phyloP scores from a whole-genome alignment of 2,113 vertebrate species.

The Furnarius figulus region DNA sequence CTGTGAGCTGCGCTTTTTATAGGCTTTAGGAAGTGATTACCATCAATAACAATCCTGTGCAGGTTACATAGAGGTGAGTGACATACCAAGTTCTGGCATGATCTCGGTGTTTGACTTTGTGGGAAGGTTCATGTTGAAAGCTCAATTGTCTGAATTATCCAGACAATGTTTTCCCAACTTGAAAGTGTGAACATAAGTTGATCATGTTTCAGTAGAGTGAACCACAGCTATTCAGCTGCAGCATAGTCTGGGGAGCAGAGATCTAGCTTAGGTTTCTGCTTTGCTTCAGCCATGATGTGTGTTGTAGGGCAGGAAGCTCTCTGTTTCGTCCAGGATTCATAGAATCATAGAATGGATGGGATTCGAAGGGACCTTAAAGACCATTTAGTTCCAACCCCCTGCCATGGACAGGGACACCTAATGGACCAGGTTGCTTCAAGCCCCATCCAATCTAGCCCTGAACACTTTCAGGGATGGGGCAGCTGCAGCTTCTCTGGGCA shows the following conservation, averaged over 20 bases:
- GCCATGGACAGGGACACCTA: not conserved
- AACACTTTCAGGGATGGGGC: not conserved
- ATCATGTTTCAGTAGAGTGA: not conserved
- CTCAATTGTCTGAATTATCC: not conserved
- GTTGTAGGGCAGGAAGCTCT: not conserved
- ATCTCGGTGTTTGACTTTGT: not conserved
- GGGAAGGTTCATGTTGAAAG: not conserved
- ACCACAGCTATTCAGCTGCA: not conserved
- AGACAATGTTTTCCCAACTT: not conserved
- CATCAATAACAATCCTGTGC: accelerated
- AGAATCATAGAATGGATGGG: not conserved
- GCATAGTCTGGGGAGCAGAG: not conserved
- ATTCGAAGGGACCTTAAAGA: not conserved
- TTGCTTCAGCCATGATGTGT: not conserved
- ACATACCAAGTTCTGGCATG: not conserved
- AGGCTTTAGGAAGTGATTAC: not conserved
- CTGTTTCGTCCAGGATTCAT: not conserved
- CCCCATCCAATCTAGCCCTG: not conserved
- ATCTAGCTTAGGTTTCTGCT: not conserved
- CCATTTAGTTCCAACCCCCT: not conserved
- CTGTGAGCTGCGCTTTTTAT: not conserved
- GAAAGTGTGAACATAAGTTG: not conserved
- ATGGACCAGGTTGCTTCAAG: not conserved
- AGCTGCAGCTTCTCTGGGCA: not conserved
- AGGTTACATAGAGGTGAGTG: not conserved